These are phyloP conservation scores for Orchesella cincta DNA, from an alignment of 1,140 invertebrate species.

Conservation along the genomic window DNA sequence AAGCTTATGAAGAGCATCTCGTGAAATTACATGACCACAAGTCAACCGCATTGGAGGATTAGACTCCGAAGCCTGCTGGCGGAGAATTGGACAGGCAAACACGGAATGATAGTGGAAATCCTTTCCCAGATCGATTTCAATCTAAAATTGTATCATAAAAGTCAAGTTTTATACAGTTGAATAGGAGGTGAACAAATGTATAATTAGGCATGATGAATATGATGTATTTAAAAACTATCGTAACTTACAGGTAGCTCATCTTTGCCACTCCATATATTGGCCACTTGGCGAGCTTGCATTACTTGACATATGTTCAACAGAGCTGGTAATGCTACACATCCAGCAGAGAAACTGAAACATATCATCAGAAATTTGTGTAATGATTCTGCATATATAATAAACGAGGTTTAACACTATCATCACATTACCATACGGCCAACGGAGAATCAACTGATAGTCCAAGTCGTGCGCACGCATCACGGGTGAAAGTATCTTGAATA, in stretches of 20 bases:
- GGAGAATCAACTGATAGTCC: slow-evolving; percentile 86
- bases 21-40: slow-evolving; percentile 97
- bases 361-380: slow-evolving; percentile 38
- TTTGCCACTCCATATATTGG: slow-evolving; percentile 90
- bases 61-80: slow-evolving; percentile 91
- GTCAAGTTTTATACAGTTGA: slow-evolving; percentile 5
- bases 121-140: slow-evolving; percentile 85
- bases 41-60: slow-evolving; percentile 96
- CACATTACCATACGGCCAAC: slow-evolving; percentile 67
- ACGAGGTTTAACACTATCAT: slow-evolving; percentile 23
- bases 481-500: slow-evolving; percentile 86
- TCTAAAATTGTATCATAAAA: slow-evolving; percentile 62
- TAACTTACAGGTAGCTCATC: slow-evolving; percentile 88
- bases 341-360: slow-evolving; percentile 78
- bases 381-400: slow-evolving; percentile 2
- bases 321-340: slow-evolving; percentile 88
- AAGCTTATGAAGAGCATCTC: slow-evolving; percentile 93
- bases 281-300: slow-evolving; percentile 92
- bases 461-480: slow-evolving; percentile 87
- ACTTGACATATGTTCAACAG: slow-evolving; percentile 92
- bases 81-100: slow-evolving; percentile 96
- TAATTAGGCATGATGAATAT: slow-evolving; percentile 10
- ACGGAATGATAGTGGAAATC: slow-evolving; percentile 93
- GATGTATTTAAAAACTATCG: slow-evolving; percentile 11
- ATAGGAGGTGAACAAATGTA: neutral